Conservation (phyloP, 2,797 vertebrate species). For the Sebastes kiyomatsui region DNA sequence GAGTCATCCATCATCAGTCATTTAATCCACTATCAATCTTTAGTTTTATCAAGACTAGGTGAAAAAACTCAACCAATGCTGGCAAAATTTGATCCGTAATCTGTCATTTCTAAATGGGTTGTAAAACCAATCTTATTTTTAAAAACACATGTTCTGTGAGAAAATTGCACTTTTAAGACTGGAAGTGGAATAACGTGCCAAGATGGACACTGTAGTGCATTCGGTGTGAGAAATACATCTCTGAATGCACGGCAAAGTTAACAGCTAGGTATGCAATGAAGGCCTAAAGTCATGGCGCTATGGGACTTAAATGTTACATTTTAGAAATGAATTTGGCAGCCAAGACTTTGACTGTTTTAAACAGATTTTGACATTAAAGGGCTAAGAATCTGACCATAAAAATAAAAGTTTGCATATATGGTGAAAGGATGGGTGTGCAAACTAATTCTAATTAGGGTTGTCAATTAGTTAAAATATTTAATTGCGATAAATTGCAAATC, state of each 20-base stretch:
- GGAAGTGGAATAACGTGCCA: too few relatives aligned
- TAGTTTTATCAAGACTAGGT: neutral
- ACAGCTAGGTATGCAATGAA: neutral
- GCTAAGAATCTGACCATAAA: neutral
- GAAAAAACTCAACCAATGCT: neutral
- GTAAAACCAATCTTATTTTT: neutral
- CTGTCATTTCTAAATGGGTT: neutral
- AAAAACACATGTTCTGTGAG: neutral
- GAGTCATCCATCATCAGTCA: neutral
- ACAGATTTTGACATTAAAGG: neutral
- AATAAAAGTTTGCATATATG: neutral
- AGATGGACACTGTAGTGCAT: neutral
- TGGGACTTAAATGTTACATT: neutral
- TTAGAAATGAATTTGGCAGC: neutral
- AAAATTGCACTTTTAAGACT: neutral
- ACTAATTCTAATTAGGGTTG: neutral
- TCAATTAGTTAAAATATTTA: neutral
- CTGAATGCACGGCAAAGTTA: neutral
- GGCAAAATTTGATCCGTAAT: neutral
- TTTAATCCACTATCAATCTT: neutral
- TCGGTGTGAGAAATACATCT: neutral
- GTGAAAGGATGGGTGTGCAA: neutral
- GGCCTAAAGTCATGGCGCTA: neutral
- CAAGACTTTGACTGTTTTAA: neutral
- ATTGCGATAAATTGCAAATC: too few relatives aligned